Evolutionary conservation across 1,140 invertebrate species (phyloP), one percentile per base, ranked within the genome.

Genomic region (Colletes latitarsis): DNA sequence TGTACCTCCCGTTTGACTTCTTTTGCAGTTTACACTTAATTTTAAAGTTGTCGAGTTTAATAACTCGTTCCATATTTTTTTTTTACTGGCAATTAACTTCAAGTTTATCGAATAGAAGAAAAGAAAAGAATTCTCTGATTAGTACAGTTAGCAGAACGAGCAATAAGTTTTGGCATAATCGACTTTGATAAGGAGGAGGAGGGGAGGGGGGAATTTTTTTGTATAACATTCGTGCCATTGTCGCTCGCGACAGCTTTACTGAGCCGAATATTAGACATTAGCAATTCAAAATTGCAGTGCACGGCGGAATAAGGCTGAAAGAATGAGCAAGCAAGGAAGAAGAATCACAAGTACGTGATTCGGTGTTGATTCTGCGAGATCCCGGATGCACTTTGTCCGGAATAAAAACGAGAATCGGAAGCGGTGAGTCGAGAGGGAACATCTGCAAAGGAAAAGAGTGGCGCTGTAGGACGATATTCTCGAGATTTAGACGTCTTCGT

Each of bases 331-430:
- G 39, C 6, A 46, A 58, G 41, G 1, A 0, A 17, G n/a, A 6
- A 9, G 49, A 17, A 14, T 14, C 9, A 15, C n/a, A 55, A 8
- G 49, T 49, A 14, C 43, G 64, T 49, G 75, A 17, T 21, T 60
- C 55, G 0, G 43, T 71, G 76, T 62, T 62, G 76, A 77, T 53
- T 53, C 30, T 52, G 21, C 0, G 4, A 41, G 67, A 52, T 62
- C 46, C 43, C 57, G 67, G 30, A 53, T 53, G 57, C 57, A 43
- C 57, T 77, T 63, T 71, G 67, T 53, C 6, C 9, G 0, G 9
- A 30, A 15, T 63, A 53, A 30, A 77, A 77, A 62, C 57, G 57
- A 8, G 76, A 43, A 12, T 39, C 67, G 57, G 55, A 77, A 71
- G 43, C n/a, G 21, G 3, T 19, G 12, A 41, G 43, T 19, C 6